Percentiles rank a stretch among this genome's conserved stretches.
These are phyloP conservation scores for Pongo pygmaeus DNA, from an alignment of 2,113 vertebrate species.

Conservation along the genomic window DNA sequence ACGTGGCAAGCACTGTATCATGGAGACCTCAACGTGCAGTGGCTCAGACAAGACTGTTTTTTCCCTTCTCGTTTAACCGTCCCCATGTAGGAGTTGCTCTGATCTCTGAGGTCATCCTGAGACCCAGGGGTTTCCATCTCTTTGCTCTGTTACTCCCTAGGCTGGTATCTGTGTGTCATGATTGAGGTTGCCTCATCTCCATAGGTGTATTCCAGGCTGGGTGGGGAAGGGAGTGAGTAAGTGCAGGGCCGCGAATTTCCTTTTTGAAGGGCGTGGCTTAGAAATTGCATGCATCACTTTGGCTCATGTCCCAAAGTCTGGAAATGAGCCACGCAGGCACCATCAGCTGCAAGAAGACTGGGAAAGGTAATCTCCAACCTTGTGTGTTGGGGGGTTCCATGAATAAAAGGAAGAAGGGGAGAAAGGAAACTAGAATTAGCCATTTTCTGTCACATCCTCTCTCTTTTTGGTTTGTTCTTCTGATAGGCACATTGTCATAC, in stretches of 20 bases:
- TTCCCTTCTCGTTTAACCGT: background rate
- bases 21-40: background rate
- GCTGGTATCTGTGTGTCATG: background rate
- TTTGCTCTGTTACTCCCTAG: background rate
- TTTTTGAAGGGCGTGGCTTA: background rate
- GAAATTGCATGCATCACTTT: accelerated
- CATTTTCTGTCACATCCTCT: background rate
- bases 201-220: background rate
- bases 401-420: background rate
- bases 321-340: too few species aligned
- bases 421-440: background rate
- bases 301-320: background rate
- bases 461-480: background rate
- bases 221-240: background rate
- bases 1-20: background rate
- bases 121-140: background rate
- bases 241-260: background rate
- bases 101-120: accelerated
- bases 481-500: background rate
- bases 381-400: background rate
- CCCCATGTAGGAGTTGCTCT: background rate
- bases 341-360: background rate
- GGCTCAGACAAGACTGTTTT: accelerated
- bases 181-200: too few species aligned
- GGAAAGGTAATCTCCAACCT: background rate